Conservation (phyloP, 1,140 invertebrate genomes). For the Akabosia matsudoensis region DNA sequence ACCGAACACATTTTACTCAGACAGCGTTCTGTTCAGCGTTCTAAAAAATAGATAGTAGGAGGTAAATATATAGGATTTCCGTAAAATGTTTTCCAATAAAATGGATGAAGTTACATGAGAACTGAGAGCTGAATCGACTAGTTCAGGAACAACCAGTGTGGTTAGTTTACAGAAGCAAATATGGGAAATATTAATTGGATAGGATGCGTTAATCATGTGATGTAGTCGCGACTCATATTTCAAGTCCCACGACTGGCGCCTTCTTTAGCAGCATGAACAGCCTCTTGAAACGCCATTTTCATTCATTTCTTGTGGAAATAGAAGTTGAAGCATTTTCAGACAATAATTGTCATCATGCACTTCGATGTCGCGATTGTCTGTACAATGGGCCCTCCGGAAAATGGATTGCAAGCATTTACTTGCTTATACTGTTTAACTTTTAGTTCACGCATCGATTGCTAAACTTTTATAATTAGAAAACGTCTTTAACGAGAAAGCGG, state of each 20-base stretch:
- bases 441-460: too few species aligned
- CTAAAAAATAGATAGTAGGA: too few species aligned
- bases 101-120: not conserved
- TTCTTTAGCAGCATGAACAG: not conserved
- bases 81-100: not conserved
- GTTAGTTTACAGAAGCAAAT: not conserved
- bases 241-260: not conserved
- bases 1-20: too few species aligned
- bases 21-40: too few species aligned
- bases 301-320: not conserved
- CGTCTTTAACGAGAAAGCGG: too few species aligned
- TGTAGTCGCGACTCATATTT: constrained; percentile 1
- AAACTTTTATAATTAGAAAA: too few species aligned
- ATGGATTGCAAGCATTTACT: too few species aligned
- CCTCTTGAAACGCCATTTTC: not conserved
- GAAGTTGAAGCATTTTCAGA: not conserved
- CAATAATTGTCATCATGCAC: not conserved
- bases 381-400: too few species aligned
- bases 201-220: not conserved
- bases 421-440: too few species aligned
- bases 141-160: not conserved
- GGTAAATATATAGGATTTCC: not conserved
- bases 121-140: too few species aligned
- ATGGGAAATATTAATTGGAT: constrained; percentile 14
- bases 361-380: too few species aligned